Evolutionary conservation across 2,797 vertebrate genomes (phyloP).

Genomic region (Acridotheres tristis): DNA sequence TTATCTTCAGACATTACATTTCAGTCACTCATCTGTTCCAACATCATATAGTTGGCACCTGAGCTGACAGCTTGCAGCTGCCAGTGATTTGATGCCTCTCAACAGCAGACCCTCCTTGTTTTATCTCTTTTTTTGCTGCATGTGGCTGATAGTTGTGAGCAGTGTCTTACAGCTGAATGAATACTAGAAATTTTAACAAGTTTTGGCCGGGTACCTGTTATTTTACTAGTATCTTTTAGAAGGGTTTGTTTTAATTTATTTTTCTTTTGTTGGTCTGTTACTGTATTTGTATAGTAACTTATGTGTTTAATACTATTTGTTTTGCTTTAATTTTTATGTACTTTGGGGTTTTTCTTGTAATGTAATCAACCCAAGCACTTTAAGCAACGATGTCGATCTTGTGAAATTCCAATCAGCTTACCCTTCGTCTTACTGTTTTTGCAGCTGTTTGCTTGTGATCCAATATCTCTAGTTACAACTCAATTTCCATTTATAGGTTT

Average conservation of each 20-base stretch:
- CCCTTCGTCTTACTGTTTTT: not conserved
- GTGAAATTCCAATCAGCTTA: conserved; percentile 64
- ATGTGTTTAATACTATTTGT: conserved; percentile 17
- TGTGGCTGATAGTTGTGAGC: conserved; percentile 6
- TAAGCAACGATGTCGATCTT: conserved; percentile 68
- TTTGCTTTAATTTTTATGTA: conserved; percentile 58
- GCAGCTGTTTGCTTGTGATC: not conserved
- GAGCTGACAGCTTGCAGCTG: not conserved
- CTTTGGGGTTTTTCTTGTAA: not conserved
- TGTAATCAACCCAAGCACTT: conserved; percentile 71
- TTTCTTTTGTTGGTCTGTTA: conserved; percentile 43
- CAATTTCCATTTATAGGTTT: not conserved
- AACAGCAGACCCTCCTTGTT: conserved; percentile 25
- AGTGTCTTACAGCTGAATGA: conserved; percentile 12
- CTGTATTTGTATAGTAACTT: conserved; percentile 56
- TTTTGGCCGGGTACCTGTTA: conserved; percentile 19
- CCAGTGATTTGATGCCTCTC: not conserved
- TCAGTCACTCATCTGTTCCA: conserved; percentile 58
- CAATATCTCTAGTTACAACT: not conserved
- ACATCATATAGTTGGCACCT: not conserved
- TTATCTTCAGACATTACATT: conserved; percentile 51
- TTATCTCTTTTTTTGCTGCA: conserved; percentile 9
- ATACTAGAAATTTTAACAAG: not conserved
- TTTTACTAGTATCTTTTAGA: conserved; percentile 47
- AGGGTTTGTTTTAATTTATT: conserved; percentile 70